A percentile compares a stretch with the other conserved stretches of the same genome.
Evolutionary conservation across 2,113 vertebrate genomes (phyloP).

Genomic region (Marmota flaviventris): DNA sequence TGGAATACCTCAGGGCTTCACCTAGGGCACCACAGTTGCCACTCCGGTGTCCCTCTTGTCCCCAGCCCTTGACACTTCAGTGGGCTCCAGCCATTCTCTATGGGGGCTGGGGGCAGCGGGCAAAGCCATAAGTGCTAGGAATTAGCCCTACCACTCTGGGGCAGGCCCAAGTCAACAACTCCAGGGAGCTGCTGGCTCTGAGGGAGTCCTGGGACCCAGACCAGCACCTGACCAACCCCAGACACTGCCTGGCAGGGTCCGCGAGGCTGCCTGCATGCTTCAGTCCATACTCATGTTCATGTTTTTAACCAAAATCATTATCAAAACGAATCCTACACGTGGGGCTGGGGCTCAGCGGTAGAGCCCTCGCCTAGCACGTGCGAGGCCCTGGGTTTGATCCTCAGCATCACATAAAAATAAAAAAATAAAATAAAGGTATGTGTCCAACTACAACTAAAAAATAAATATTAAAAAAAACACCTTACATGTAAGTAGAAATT

Average conservation of each 20-base stretch:
- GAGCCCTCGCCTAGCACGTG: too few relatives aligned
- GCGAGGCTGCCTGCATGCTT: fast-evolving
- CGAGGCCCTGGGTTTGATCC: too few relatives aligned
- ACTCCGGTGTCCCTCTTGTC: fast-evolving
- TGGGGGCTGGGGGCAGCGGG: too few relatives aligned
- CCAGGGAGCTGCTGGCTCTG: background rate
- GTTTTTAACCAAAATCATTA: background rate
- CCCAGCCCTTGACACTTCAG: background rate
- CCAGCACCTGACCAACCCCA: background rate
- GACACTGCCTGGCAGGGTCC: background rate
- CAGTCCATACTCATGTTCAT: background rate
- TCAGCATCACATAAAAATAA: too few relatives aligned
- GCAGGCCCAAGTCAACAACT: background rate
- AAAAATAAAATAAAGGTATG: too few relatives aligned
- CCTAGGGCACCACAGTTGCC: fast-evolving
- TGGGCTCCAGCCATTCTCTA: background rate
- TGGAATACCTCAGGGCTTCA: fast-evolving
- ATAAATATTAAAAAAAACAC: too few relatives aligned
- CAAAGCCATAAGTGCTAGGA: background rate
- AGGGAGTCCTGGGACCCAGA: too few relatives aligned
- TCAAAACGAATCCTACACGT: background rate
- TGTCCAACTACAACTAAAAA: too few relatives aligned
- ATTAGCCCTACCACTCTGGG: background rate
- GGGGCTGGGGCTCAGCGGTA: too few relatives aligned
- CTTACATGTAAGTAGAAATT: background rate